Evolutionary conservation across 2,113 vertebrate species (phyloP).

Genomic region (Clupea harengus): DNA sequence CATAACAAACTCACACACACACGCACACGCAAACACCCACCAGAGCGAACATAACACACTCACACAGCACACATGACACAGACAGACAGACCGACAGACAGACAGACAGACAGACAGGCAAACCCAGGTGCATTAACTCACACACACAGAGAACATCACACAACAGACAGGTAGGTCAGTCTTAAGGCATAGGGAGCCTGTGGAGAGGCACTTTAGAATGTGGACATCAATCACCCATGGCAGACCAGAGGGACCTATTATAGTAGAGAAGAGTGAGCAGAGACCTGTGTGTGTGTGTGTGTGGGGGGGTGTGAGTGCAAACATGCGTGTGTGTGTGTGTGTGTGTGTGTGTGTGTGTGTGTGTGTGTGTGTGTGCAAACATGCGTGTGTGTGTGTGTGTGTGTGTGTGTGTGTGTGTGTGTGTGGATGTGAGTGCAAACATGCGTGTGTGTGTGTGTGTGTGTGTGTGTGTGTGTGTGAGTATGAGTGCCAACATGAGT

Average conservation of each 20-base stretch:
- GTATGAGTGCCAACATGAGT: neutral
- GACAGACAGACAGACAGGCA: neutral
- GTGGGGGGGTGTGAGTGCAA: neutral
- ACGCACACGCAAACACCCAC: neutral
- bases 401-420: neutral
- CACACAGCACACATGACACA: neutral
- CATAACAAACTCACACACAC: neutral
- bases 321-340: neutral
- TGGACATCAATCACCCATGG: constrained; percentile 31
- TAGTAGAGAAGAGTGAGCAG: constrained; percentile 29
- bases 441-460: too few species aligned
- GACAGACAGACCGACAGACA: neutral
- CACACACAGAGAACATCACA: neutral
- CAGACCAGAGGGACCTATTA: constrained; percentile 48
- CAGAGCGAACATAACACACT: too few species aligned
- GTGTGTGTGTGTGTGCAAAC: neutral
- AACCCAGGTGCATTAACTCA: too few species aligned
- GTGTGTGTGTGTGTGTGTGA: neutral
- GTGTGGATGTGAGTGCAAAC: too few species aligned
- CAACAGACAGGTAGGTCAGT: neutral
- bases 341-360: neutral
- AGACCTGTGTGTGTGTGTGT: constrained; percentile 12
- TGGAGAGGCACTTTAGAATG: constrained; percentile 7
- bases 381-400: neutral
- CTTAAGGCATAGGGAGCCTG: neutral